Conservation (phyloP, 2,797 vertebrate genomes). For the Melopsittacus undulatus region DNA sequence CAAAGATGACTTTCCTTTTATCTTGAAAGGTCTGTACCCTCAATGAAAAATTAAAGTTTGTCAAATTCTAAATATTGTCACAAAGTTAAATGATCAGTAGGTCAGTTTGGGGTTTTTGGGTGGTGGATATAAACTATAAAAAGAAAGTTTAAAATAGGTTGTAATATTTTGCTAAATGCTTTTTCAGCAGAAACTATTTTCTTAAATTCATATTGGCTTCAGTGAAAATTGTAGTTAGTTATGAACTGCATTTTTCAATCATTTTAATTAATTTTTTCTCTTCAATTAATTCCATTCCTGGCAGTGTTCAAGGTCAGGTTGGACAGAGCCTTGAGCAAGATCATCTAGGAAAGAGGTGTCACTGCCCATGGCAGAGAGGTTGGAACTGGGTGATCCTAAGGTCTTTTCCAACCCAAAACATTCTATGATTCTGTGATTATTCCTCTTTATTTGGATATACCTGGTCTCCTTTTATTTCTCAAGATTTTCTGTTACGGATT, state of each 20-base stretch:
- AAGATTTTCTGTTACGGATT: neutral
- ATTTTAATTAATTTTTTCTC: neutral
- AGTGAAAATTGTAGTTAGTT: neutral
- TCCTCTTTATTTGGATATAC: neutral
- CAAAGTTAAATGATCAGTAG: neutral
- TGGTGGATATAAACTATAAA: neutral
- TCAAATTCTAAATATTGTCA: neutral
- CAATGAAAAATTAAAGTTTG: neutral
- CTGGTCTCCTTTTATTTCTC: neutral
- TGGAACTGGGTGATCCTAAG: fast-evolving
- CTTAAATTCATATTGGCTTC: neutral
- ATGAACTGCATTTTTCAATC: neutral
- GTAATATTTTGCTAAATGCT: neutral
- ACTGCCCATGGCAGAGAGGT: neutral
- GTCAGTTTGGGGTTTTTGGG: fast-evolving
- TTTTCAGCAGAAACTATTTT: neutral
- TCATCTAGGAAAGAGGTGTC: neutral
- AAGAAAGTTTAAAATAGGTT: neutral
- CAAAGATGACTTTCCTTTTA: neutral
- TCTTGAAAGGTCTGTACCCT: neutral
- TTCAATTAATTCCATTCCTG: neutral
- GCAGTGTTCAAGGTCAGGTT: neutral
- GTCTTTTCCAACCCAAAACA: neutral
- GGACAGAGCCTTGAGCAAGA: neutral
- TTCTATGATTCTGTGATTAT: neutral